These are phyloP conservation scores for Phyllostomus discolor DNA, from an alignment of 2,113 vertebrate species.

Conservation along the genomic window DNA sequence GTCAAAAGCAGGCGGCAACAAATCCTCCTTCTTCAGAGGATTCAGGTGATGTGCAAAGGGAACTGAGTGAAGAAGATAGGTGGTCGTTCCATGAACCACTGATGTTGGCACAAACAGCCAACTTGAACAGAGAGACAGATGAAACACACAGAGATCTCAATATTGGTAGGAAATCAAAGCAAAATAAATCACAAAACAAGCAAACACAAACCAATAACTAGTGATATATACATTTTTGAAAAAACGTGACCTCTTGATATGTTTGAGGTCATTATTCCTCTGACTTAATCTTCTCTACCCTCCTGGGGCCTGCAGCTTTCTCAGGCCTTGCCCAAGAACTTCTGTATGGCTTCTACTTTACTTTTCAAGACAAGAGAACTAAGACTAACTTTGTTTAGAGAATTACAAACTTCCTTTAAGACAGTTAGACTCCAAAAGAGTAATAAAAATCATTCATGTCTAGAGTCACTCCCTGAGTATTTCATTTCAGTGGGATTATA, in stretches of 20 bases:
- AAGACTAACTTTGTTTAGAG: background rate
- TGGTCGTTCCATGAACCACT: background rate
- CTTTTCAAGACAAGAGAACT: background rate
- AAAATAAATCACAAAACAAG: slow-evolving; percentile 6
- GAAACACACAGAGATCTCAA: background rate
- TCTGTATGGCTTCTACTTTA: background rate
- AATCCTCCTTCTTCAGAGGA: background rate
- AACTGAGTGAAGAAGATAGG: background rate
- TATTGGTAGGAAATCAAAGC: background rate
- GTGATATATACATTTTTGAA: background rate
- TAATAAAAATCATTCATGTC: background rate
- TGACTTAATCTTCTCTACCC: background rate
- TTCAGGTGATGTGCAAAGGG: background rate
- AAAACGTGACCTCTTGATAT: background rate
- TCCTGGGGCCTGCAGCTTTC: background rate
- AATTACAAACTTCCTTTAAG: background rate
- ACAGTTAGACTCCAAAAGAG: background rate
- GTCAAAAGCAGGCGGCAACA: background rate
- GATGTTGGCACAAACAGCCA: background rate
- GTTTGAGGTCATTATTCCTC: background rate
- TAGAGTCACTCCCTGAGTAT: background rate
- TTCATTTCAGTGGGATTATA: background rate
- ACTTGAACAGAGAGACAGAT: background rate
- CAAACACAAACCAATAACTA: background rate
- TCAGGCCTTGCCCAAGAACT: background rate